Evolutionary conservation across 2,113 vertebrate genomes (phyloP), one percentile per base, ranked within the genome.

Genomic region (Solea solea): DNA sequence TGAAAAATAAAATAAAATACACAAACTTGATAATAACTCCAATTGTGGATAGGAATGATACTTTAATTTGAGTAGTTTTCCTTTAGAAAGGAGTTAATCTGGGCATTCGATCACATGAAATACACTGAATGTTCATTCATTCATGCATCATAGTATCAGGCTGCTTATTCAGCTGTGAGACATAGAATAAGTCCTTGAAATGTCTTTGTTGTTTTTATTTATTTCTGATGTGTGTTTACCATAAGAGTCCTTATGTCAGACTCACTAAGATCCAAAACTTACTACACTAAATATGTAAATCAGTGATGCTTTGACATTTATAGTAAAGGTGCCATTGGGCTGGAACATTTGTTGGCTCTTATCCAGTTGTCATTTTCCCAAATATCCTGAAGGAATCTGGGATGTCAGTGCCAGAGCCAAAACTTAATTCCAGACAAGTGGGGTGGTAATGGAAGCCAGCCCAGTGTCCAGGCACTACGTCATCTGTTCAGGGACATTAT

Each of bases 341-440:
- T 53, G 27, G 12, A 63, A 64, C 1, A 9, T 54, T 66, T 46
- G 10, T 57, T 76, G 72, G 57, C 52, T 75, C 34, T n/a, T 69
- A 48, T 72, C 52, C 75, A 69, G 16, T 46, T 77, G 49, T 49
- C 25, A 66, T 59, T 74, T 66, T 51, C 42, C 41, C 15, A 78
- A 58, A 77, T 52, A 75, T 63, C 63, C 25, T 8, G n/a, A 67
- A 76, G 56, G 39, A 58, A 63, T 49, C 40, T 64, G 54, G 44
- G 41, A 68, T 68, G 63, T 61, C 57, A 15, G 44, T 73, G 72
- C 73, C 69, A 69, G 51, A 76, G 63, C 64, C 64, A 69, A 28
- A 15, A 25, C 40, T 75, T 73, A 53, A 68, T 53, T 42, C 48
- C 44, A 85, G 63, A 58, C 48, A 63, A 39, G 34, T 62, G 53